These are phyloP conservation scores for Struthio camelus DNA, from an alignment of 2,113 vertebrate genomes.

Conservation along the genomic window DNA sequence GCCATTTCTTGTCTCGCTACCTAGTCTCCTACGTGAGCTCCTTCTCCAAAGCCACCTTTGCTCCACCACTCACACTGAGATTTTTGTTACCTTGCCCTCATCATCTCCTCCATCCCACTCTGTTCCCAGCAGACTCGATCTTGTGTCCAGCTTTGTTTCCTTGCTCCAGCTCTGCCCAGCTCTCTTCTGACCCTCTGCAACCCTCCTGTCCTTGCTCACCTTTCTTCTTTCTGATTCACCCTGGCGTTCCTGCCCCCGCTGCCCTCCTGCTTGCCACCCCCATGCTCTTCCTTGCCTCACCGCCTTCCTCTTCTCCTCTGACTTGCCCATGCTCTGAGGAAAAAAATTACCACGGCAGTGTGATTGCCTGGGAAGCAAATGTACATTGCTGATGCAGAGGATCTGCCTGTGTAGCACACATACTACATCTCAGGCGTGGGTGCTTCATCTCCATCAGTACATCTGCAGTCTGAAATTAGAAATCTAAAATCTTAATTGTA, in stretches of 20 bases:
- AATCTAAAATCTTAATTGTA: conserved; percentile 54
- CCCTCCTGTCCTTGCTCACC: background rate
- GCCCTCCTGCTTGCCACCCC: background rate
- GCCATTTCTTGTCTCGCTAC: background rate
- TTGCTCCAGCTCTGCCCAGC: background rate
- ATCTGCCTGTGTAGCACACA: conserved; percentile 22
- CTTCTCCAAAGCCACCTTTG: background rate
- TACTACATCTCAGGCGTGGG: conserved; percentile 34
- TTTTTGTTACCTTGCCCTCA: background rate
- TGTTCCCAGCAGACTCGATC: background rate
- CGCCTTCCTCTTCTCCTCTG: background rate
- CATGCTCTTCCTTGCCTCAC: background rate
- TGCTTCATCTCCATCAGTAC: conserved; percentile 51
- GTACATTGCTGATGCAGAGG: background rate
- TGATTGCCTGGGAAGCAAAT: background rate
- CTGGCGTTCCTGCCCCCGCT: background rate
- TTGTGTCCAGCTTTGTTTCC: background rate
- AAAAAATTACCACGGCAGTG: background rate
- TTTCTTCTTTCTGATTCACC: background rate
- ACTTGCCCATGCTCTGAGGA: background rate
- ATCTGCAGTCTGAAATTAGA: conserved; percentile 67
- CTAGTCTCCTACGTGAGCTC: background rate
- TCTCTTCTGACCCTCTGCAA: background rate
- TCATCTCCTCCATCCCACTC: background rate
- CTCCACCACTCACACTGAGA: background rate